These are phyloP conservation scores for Deilephila porcellus DNA, from an alignment of 2,888 invertebrate species.

Conservation along the genomic window DNA sequence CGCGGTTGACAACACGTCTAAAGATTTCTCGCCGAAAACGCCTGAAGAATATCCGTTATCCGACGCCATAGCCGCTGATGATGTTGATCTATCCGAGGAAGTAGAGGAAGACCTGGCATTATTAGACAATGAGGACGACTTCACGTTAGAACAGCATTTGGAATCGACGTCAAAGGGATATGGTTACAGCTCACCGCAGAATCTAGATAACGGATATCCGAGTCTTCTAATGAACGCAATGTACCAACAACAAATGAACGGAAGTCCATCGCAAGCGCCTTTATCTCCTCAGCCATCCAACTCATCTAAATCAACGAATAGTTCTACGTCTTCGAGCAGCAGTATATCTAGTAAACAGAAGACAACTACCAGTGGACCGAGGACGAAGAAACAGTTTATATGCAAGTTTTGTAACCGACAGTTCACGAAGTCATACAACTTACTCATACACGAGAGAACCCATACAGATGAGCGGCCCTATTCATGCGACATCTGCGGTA, in stretches of 20 bases:
- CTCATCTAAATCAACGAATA: slow-evolving; percentile 77
- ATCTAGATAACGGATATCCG: slow-evolving; percentile 88
- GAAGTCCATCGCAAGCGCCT: slow-evolving; percentile 77
- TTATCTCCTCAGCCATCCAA: slow-evolving; percentile 76
- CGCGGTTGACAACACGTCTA: slow-evolving; percentile 63
- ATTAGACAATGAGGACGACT: slow-evolving; percentile 90
- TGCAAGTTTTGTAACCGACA: slow-evolving; percentile 99
- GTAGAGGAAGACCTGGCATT: slow-evolving; percentile 90
- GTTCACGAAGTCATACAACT: slow-evolving; percentile 98
- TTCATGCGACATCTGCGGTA: slow-evolving; percentile 98
- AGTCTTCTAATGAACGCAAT: slow-evolving; percentile 89
- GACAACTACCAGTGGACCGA: slow-evolving; percentile 86
- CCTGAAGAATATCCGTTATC: slow-evolving; percentile 80
- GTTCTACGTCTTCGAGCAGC: slow-evolving; percentile 77
- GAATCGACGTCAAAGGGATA: slow-evolving; percentile 77
- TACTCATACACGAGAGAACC: slow-evolving; percentile 98
- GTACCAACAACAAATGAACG: slow-evolving; percentile 85
- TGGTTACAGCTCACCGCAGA: slow-evolving; percentile 79
- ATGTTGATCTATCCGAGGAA: slow-evolving; percentile 88
- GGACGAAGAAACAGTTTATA: slow-evolving; percentile 99
- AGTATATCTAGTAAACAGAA: slow-evolving; percentile 79
- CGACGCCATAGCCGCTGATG: slow-evolving; percentile 84
- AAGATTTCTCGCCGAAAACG: slow-evolving; percentile 77
- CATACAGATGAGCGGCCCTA: slow-evolving; percentile 99
- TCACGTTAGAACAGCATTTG: slow-evolving; percentile 85